Conservation (phyloP, 2,113 vertebrate species). For the Trogon surrucura region DNA sequence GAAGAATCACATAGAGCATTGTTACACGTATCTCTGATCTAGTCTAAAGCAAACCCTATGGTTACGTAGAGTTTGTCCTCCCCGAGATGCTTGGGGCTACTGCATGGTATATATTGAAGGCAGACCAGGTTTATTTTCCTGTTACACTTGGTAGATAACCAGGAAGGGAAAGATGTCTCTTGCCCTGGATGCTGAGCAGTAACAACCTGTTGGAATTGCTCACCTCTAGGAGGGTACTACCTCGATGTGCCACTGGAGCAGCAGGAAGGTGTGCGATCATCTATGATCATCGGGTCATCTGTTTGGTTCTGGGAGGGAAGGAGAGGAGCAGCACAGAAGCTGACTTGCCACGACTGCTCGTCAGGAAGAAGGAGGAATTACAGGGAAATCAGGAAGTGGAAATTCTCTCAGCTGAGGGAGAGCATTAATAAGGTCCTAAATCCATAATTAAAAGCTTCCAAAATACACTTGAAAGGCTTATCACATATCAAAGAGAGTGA, state of each 20-base stretch:
- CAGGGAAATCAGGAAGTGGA: background rate
- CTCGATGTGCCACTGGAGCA: background rate
- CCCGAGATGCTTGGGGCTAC: background rate
- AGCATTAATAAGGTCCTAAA: background rate
- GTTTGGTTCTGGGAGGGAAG: background rate
- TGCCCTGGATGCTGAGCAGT: background rate
- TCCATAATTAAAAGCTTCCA: background rate
- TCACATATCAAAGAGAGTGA: background rate
- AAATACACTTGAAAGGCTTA: background rate
- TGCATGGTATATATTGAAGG: background rate
- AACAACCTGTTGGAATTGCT: background rate
- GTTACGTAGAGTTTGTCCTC: background rate
- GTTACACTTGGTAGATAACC: accelerated
- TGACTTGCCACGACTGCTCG: background rate
- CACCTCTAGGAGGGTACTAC: background rate
- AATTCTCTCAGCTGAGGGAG: background rate
- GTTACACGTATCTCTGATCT: background rate
- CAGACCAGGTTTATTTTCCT: background rate
- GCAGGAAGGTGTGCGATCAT: background rate
- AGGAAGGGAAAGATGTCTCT: background rate
- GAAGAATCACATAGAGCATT: background rate
- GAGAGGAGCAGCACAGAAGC: background rate
- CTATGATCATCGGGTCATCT: accelerated
- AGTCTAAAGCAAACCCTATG: background rate
- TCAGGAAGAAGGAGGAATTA: background rate